Base-by-base conservation (phyloP, 2,797 vertebrate genomes). In the Micropoecilia bifurca region DNA sequence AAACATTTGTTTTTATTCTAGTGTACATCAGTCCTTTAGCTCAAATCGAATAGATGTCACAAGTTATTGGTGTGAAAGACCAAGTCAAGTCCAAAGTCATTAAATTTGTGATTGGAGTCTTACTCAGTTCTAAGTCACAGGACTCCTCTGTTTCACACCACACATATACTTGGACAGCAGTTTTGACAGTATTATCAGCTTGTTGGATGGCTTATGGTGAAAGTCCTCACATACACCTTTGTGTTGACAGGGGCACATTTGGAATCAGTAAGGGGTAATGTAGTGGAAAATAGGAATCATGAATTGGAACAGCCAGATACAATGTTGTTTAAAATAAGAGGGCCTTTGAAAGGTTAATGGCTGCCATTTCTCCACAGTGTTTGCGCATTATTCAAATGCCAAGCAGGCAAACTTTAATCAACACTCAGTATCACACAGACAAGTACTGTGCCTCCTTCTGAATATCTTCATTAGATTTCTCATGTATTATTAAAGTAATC, bases 381-480 rank as follows among this genome's bases (percentile, higher is more conserved):
- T 95, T 95, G 94, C 95, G 95, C 93, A 96, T 96, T 96, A 96
- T 93, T 95, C 91, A 96, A 96, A 96, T 96, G 96, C 93, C 95
- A 96, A 95, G 94, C 94, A 93, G 89, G 88, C 87, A 89, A 94
- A 94, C 93, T 94, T 95, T 96, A 96, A 96, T 96, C 95, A 96
- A 87, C 76, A 55, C 92, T 93, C 80, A 82, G 91, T 41, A 81
- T 83, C 71, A 78, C 91, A 83, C 88, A 94, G 87, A 88, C 55
- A 80, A 89, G 88, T 94, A 91, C 91, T 81, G 80, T 87, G 88
- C 89, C 88, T 89, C 81, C 90, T 89, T 91, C 85, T 91, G 89
- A 94, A 95, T 94, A 90, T 91, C 92, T 95, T 96, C 93, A 95
- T 95, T 93, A 94, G 80, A 85, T 92, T 92, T 91, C 94, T 96